These are phyloP conservation scores for Leptopterna dolabrata DNA, from an alignment of 2,888 invertebrate species.

Conservation along the genomic window DNA sequence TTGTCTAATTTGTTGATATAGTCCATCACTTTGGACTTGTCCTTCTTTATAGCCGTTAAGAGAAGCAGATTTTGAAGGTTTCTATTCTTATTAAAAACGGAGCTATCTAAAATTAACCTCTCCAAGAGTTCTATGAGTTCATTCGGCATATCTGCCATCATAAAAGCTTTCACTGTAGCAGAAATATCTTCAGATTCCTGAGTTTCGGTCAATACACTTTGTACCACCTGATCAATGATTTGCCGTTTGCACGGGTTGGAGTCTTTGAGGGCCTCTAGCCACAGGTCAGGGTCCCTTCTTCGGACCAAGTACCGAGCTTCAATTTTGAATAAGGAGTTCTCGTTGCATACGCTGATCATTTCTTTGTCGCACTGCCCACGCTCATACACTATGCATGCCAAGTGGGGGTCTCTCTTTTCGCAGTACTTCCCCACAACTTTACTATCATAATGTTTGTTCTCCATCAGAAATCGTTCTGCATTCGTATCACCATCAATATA, in stretches of 20 bases:
- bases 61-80: constrained; percentile 77
- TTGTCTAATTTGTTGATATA: constrained; percentile 98
- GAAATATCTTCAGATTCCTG: constrained; percentile 99
- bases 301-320: constrained; percentile 86
- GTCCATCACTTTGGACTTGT: constrained; percentile 98
- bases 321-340: constrained; percentile 76
- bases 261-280: constrained; percentile 94
- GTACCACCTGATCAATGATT: constrained; percentile 96
- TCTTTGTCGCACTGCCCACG: constrained; percentile 97
- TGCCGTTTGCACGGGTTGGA: constrained; percentile 92
- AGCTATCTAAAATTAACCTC: constrained; percentile 97
- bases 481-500: constrained; percentile 99
- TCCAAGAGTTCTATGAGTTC: constrained; percentile 97
- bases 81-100: constrained; percentile 95
- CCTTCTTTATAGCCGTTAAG: constrained; percentile 93
- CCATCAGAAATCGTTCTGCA: constrained; percentile 93
- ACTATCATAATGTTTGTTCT: constrained; percentile 90
- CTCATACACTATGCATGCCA: constrained; percentile 98
- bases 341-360: constrained; percentile 93
- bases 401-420: constrained; percentile 98
- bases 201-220: constrained; percentile 97
- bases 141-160: constrained; percentile 99
- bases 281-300: constrained; percentile 92
- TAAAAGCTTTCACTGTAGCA: constrained; percentile 98
- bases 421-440: constrained; percentile 97